Conservation (phyloP, 92 coral and sea anemone genomes). For the Phymanthus crucifer region DNA sequence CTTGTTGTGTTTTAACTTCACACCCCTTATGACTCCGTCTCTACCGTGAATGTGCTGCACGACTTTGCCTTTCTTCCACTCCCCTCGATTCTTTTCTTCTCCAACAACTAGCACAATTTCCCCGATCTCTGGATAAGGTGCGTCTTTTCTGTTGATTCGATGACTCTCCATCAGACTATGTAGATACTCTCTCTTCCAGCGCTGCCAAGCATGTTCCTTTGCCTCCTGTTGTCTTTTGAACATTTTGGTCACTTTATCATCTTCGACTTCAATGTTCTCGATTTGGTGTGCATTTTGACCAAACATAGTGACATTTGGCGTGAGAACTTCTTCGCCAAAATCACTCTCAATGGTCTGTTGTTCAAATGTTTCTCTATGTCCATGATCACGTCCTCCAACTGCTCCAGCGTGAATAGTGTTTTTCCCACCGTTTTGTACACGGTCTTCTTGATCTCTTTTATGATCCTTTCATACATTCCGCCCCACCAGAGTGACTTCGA, state of each 20-base stretch:
- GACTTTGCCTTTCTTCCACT: conserved; percentile 31
- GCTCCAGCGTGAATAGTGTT: conserved; percentile 32
- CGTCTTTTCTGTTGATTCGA: conserved; percentile 27
- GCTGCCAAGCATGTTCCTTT: conserved; percentile 34
- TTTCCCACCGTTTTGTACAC: conserved; percentile 44
- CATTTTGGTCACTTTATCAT: conserved; percentile 28
- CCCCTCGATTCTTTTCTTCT: conserved; percentile 28
- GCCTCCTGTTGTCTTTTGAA: conserved; percentile 14
- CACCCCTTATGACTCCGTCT: conserved; percentile 41
- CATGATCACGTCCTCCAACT: conserved; percentile 42
- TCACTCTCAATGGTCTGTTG: conserved; percentile 42
- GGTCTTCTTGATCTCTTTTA: conserved; percentile 36
- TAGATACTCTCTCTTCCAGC: conserved; percentile 44
- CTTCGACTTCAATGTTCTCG: conserved; percentile 40
- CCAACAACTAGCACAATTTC: conserved; percentile 43
- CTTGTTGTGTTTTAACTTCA: background rate
- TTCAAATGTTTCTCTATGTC: conserved; percentile 48
- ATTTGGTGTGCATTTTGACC: conserved; percentile 38
- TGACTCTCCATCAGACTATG: conserved; percentile 48
- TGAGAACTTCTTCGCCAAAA: conserved; percentile 34
- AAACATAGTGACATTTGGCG: conserved; percentile 42
- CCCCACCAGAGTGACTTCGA: conserved; percentile 55
- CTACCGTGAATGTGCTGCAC: conserved; percentile 21
- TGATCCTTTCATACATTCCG: conserved; percentile 45
- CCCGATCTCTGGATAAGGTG: conserved; percentile 35